phyloP scores from a whole-genome alignment of 2,113 vertebrate genomes.

The Gulo gulo region DNA sequence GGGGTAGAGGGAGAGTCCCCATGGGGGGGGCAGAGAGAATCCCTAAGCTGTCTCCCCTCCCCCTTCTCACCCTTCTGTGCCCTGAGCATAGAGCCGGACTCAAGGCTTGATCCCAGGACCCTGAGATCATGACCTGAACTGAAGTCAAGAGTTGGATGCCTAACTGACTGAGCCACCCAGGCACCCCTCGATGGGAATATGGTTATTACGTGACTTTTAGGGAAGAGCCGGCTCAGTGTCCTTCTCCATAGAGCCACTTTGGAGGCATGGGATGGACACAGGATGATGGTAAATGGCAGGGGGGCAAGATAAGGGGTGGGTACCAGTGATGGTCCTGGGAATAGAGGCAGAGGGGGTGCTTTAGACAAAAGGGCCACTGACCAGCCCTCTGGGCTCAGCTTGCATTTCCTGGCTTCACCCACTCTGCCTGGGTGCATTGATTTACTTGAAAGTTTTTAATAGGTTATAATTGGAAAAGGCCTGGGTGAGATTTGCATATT shows the following conservation, averaged over 20 bases:
- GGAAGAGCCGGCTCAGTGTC: not conserved
- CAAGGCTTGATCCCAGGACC: not conserved
- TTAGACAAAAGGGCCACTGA: not conserved
- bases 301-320: not conserved
- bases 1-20: not conserved
- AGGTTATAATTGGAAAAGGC: constrained; percentile 78
- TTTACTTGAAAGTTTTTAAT: constrained; percentile 81
- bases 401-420: not conserved
- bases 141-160: not conserved
- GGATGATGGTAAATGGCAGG: not conserved
- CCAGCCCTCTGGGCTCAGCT: not conserved
- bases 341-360: not conserved
- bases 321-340: not conserved
- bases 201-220: not conserved
- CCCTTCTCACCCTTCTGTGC: not conserved
- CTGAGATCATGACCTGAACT: not conserved
- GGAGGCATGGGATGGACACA: not conserved
- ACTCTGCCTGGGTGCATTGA: constrained; percentile 51
- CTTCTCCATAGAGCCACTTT: not conserved
- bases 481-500: constrained; percentile 80
- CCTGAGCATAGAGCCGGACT: not conserved
- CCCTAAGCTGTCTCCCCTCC: not conserved
- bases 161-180: not conserved
- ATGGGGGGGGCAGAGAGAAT: not conserved
- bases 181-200: not conserved